These are phyloP conservation scores for Drosophila sordidula DNA, from an alignment of 2,888 invertebrate genomes.

Conservation along the genomic window DNA sequence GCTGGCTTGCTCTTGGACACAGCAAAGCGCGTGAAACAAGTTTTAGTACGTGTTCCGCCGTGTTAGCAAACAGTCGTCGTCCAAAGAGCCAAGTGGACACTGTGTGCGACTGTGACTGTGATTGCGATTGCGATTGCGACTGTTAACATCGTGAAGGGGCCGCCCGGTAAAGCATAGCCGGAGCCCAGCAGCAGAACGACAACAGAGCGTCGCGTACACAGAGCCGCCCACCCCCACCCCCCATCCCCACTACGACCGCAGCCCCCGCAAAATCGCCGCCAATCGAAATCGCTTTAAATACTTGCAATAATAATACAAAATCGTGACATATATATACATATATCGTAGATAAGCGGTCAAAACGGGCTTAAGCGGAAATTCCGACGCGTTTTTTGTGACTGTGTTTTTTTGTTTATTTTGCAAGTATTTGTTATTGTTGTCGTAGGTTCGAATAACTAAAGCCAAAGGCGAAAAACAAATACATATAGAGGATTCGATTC, in stretches of 20 bases:
- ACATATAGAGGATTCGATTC: not conserved
- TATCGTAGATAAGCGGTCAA: not conserved
- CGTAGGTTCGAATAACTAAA: slow-evolving; percentile 34
- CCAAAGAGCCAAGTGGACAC: slow-evolving; percentile 33
- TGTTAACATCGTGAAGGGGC: slow-evolving; percentile 16
- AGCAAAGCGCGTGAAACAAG: slow-evolving; percentile 75
- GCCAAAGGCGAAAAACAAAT: not conserved
- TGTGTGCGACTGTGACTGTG: slow-evolving; percentile 4
- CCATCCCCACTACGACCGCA: no score
- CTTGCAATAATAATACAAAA: slow-evolving; percentile 8
- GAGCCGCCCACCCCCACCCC: not conserved
- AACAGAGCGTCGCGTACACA: slow-evolving; percentile 15
- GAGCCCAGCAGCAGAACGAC: slow-evolving; percentile 6
- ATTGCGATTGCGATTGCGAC: slow-evolving; percentile 12
- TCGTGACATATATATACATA: slow-evolving; percentile 10
- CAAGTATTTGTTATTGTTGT: slow-evolving; percentile 40
- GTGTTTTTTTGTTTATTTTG: slow-evolving; percentile 6
- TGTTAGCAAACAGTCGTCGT: slow-evolving; percentile 84
- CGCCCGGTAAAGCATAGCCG: slow-evolving; percentile 17
- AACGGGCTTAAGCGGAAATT: not conserved
- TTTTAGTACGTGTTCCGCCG: slow-evolving; percentile 85
- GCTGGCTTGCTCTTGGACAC: slow-evolving; percentile 44
- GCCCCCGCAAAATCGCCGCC: not conserved
- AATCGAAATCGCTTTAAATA: slow-evolving; percentile 6
- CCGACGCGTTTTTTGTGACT: slow-evolving; percentile 5